Conservation (phyloP, 2,888 invertebrate species). For the Hyposoter dolosus region DNA sequence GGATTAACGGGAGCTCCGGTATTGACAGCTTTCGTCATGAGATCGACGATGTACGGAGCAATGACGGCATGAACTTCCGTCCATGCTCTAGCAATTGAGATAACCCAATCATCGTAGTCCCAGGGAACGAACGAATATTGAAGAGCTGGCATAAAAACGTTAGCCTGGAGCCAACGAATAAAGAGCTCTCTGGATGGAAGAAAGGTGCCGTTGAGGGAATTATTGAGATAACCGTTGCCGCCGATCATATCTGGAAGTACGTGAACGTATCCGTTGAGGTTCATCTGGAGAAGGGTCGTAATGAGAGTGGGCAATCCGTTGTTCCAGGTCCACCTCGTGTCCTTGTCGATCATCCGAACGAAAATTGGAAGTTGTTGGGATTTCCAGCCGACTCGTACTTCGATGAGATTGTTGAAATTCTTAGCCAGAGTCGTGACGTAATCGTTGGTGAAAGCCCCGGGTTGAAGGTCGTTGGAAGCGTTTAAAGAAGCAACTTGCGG, state of each 20-base stretch:
- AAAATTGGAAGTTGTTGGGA: slow-evolving; percentile 90
- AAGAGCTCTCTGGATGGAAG: slow-evolving; percentile 87
- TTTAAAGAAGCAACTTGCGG: slow-evolving; percentile 88
- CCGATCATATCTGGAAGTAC: slow-evolving; percentile 94
- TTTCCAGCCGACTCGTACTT: slow-evolving; percentile 89
- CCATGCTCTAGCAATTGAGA: slow-evolving; percentile 88
- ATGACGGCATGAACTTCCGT: slow-evolving; percentile 89
- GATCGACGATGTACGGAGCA: slow-evolving; percentile 87
- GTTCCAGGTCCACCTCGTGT: slow-evolving; percentile 89
- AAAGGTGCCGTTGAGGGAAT: slow-evolving; percentile 83
- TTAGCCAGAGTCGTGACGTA: slow-evolving; percentile 87
- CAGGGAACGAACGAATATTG: slow-evolving; percentile 94
- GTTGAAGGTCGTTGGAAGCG: slow-evolving; percentile 86
- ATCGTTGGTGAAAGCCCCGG: slow-evolving; percentile 86
- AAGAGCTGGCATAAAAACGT: slow-evolving; percentile 91
- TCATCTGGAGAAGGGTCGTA: slow-evolving; percentile 89
- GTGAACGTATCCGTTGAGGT: slow-evolving; percentile 87
- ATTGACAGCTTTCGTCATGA: slow-evolving; percentile 87
- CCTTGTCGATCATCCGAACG: slow-evolving; percentile 92
- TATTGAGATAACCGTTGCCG: slow-evolving; percentile 88
- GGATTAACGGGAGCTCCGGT: slow-evolving; percentile 91
- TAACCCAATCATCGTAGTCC: slow-evolving; percentile 89
- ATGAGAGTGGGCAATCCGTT: slow-evolving; percentile 91
- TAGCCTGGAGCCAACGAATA: slow-evolving; percentile 92
- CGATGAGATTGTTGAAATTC: slow-evolving; percentile 88